phyloP scores from a whole-genome alignment of 2,797 vertebrate genomes.

The Peromyscus attwateri region DNA sequence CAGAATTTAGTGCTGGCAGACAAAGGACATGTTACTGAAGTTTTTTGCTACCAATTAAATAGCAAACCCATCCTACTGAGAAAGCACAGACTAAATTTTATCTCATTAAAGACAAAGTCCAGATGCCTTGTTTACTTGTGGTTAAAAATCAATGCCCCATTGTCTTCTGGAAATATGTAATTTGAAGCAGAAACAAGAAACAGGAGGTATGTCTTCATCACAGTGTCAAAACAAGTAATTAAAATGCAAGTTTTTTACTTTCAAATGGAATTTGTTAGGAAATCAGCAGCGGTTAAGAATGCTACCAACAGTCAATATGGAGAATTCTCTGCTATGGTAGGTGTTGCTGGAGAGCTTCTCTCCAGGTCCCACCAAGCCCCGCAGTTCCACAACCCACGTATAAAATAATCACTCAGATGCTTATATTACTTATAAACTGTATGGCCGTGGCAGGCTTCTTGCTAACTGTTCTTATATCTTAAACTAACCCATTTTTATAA shows the following conservation, averaged over 20 bases:
- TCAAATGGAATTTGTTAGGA: conserved; percentile 55
- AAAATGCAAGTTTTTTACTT: conserved; percentile 52
- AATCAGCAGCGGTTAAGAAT: conserved; percentile 35
- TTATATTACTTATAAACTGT: no score
- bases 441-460: no score
- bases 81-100: conserved; percentile 83
- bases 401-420: no score
- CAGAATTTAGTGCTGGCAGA: conserved; percentile 81
- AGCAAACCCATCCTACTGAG: conserved; percentile 80
- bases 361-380: no score
- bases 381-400: no score
- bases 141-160: conserved; percentile 80
- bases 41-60: conserved; percentile 82
- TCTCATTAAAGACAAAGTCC: conserved; percentile 86
- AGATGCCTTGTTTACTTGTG: conserved; percentile 81
- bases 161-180: conserved; percentile 73
- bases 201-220: conserved; percentile 52
- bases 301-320: background rate
- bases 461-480: no score
- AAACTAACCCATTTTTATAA: no score
- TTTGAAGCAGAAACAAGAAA: conserved; percentile 76
- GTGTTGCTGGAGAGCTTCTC: background rate
- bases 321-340: background rate
- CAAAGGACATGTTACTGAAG: conserved; percentile 78
- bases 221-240: conserved; percentile 78